A percentile compares a stretch with the other conserved stretches of the same genome.
phyloP scores from a whole-genome alignment of 1,140 invertebrate species.

The Euglossa dilemma region DNA sequence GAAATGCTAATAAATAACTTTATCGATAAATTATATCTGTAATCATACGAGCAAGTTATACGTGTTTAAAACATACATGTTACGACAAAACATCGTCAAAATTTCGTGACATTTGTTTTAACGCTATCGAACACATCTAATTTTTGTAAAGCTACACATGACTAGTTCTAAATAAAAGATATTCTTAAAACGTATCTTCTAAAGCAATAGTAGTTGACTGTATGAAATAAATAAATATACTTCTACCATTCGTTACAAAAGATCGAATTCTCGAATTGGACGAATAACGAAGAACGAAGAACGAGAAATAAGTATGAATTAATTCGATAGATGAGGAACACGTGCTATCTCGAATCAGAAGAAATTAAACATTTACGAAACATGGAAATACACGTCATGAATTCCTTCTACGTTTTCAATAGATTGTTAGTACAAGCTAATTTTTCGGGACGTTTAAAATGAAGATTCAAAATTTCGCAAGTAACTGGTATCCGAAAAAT shows the following conservation, averaged over 20 bases:
- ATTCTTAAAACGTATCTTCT: conserved; percentile 23
- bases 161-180: conserved; percentile 69
- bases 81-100: conserved; percentile 1
- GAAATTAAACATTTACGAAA: background rate
- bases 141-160: conserved; percentile 66
- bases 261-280: background rate
- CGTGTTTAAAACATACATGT: conserved; percentile 1
- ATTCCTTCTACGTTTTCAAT: background rate
- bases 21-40: conserved; percentile 5
- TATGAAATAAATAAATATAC: background rate
- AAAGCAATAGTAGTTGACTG: conserved; percentile 16
- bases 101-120: conserved; percentile 11
- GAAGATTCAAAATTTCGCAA: background rate
- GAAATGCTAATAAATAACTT: conserved; percentile 9
- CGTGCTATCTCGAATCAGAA: background rate
- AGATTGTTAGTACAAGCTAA: background rate
- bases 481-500: background rate
- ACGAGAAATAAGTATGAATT: background rate
- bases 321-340: background rate
- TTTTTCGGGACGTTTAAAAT: background rate
- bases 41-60: background rate
- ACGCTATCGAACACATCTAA: conserved; percentile 39
- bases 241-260: background rate
- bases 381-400: background rate
- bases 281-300: background rate